Evolutionary conservation across 2,888 invertebrate genomes (phyloP).

Genomic region (Odontomyia ornata): DNA sequence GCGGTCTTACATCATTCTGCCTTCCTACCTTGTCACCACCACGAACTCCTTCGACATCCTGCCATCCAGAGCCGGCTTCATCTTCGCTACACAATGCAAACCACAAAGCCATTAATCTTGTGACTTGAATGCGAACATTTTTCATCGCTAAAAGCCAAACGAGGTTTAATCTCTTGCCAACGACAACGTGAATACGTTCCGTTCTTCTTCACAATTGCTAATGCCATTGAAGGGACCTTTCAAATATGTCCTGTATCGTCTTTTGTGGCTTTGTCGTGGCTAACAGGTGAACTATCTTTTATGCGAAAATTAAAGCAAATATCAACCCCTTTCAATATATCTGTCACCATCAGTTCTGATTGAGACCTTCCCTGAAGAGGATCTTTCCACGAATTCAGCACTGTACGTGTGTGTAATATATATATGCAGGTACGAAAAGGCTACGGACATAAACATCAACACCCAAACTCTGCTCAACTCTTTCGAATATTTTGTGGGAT

Average conservation of each 20-base stretch:
- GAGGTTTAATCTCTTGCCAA: slow-evolving; percentile 24
- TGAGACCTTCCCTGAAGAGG: not conserved
- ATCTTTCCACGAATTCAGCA: too few relatives aligned
- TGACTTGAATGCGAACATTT: slow-evolving; percentile 27
- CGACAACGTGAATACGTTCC: too few relatives aligned
- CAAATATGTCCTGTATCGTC: too few relatives aligned
- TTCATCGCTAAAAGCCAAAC: slow-evolving; percentile 32
- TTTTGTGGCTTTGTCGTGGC: slow-evolving; percentile 6
- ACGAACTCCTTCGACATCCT: not conserved
- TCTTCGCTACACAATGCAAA: slow-evolving; percentile 1
- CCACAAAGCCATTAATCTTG: slow-evolving; percentile 38
- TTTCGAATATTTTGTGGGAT: slow-evolving; percentile 23
- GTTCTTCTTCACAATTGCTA: too few relatives aligned
- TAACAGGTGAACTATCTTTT: slow-evolving; percentile 44
- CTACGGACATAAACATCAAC: too few relatives aligned
- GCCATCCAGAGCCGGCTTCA: not conserved
- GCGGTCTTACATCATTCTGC: not conserved
- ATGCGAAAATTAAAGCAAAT: slow-evolving; percentile 26
- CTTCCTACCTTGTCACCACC: not conserved
- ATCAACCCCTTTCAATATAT: slow-evolving; percentile 18
- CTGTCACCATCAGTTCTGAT: not conserved
- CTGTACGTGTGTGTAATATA: too few relatives aligned
- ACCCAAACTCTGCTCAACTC: too few relatives aligned
- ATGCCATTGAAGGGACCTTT: too few relatives aligned
- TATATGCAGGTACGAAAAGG: too few relatives aligned